phyloP scores from a whole-genome alignment of 2,888 invertebrate species.

The Drosophila mayaguana region DNA sequence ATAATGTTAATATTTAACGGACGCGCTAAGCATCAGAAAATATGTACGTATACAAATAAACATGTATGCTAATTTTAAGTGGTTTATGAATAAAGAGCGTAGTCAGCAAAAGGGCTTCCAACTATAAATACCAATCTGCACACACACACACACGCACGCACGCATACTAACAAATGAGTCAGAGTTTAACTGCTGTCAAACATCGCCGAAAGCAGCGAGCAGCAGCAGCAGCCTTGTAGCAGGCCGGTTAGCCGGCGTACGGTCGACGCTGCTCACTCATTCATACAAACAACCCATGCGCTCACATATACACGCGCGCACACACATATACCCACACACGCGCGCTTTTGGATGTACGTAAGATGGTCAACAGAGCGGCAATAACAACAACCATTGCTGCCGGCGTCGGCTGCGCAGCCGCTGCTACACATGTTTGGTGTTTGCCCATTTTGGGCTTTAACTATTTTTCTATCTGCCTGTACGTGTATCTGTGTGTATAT shows the following conservation, averaged over 20 bases:
- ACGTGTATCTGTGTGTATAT: conserved; percentile 17
- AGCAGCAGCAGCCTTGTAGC: conserved; percentile 35
- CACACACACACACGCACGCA: conserved; percentile 35
- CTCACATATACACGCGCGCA: conserved; percentile 28
- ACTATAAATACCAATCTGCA: conserved; percentile 59
- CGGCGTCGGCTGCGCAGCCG: conserved; percentile 53
- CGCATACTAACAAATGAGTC: conserved; percentile 56
- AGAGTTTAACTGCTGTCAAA: conserved; percentile 59
- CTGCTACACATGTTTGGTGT: conserved; percentile 74
- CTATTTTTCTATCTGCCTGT: conserved; percentile 50
- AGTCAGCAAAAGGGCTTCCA: conserved; percentile 50
- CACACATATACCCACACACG: conserved; percentile 1
- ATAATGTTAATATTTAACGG: conserved; percentile 62
- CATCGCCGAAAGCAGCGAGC: conserved; percentile 45
- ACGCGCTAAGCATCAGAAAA: conserved; percentile 27
- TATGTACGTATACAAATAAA: conserved; percentile 2
- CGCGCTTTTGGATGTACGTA: conserved; percentile 26
- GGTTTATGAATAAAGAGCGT: conserved; percentile 41
- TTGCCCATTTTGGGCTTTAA: conserved; percentile 67
- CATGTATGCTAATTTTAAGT: conserved; percentile 20
- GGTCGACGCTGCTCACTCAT: conserved; percentile 55
- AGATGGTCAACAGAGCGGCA: conserved; percentile 56
- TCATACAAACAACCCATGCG: conserved; percentile 59
- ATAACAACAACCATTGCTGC: conserved; percentile 55
- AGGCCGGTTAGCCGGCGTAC: conserved; percentile 57